phyloP scores from a whole-genome alignment of 2,797 vertebrate genomes.

The Acipenser transmontanus region DNA sequence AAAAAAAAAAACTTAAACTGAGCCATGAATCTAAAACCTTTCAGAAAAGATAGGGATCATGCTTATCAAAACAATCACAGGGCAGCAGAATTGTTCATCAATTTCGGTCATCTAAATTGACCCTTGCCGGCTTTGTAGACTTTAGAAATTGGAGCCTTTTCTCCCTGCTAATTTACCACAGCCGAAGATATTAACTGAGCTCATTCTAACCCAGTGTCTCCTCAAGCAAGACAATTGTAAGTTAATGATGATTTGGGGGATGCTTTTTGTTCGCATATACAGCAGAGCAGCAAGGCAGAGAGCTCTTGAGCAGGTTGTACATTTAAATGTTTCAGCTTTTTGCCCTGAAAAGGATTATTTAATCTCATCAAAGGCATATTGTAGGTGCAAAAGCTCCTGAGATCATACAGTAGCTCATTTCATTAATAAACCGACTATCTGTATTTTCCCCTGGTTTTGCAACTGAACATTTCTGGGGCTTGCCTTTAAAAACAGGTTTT shows the following conservation, averaged over 20 bases:
- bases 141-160: slow-evolving; percentile 22
- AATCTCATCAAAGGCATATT: slow-evolving; percentile 22
- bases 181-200: slow-evolving; percentile 23
- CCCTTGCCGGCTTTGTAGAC: slow-evolving; percentile 22
- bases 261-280: slow-evolving; percentile 15
- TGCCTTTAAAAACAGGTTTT: slow-evolving; percentile 11
- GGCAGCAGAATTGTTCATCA: slow-evolving; percentile 15
- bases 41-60: slow-evolving; percentile 35
- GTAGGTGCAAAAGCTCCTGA: slow-evolving; percentile 19
- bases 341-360: slow-evolving; percentile 19
- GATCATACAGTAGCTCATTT: slow-evolving; percentile 15
- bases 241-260: slow-evolving; percentile 32
- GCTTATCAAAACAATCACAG: slow-evolving; percentile 26
- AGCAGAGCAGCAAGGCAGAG: slow-evolving; percentile 3
- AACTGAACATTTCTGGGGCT: slow-evolving; percentile 12
- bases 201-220: slow-evolving; percentile 22
- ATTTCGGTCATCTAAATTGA: slow-evolving; percentile 30
- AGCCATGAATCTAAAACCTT: slow-evolving; percentile 46
- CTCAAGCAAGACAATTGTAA: slow-evolving; percentile 24
- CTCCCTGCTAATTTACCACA: slow-evolving; percentile 27
- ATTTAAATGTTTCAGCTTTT: slow-evolving; percentile 21
- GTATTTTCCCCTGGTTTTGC: neutral
- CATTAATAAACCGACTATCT: slow-evolving; percentile 12
- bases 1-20: slow-evolving; percentile 36
- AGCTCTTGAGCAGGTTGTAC: slow-evolving; percentile 11